These are phyloP conservation scores for Eristalis pertinax DNA, from an alignment of 2,888 invertebrate genomes.

Conservation along the genomic window DNA sequence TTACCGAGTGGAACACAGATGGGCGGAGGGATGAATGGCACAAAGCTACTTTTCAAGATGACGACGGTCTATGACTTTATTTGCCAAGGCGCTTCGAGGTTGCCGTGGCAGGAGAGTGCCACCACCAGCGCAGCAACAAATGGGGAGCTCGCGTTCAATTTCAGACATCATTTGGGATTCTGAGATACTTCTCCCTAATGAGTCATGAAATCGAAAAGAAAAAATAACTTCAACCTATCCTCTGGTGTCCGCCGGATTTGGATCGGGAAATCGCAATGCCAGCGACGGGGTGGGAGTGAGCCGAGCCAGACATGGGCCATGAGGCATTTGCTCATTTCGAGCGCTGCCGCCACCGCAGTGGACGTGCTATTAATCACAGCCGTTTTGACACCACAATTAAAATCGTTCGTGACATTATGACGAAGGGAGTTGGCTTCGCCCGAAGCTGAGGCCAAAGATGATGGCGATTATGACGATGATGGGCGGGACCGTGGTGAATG, in stretches of 20 bases:
- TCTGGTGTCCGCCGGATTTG: neutral
- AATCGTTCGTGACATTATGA: slow-evolving; percentile 69
- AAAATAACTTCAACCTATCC: neutral
- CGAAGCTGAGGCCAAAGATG: too few species aligned
- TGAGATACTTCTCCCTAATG: slow-evolving; percentile 66
- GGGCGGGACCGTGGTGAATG: neutral
- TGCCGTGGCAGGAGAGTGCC: neutral
- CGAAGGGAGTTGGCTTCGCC: too few species aligned
- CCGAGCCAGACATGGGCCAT: slow-evolving; percentile 60
- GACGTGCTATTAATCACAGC: slow-evolving; percentile 70
- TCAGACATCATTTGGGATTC: slow-evolving; percentile 69
- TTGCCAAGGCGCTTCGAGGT: slow-evolving; percentile 47
- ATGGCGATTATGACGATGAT: neutral
- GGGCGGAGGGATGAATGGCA: slow-evolving; percentile 33
- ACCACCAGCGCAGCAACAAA: slow-evolving; percentile 34
- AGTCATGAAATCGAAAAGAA: slow-evolving; percentile 69
- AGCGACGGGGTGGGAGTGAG: slow-evolving; percentile 32
- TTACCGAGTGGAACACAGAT: slow-evolving; percentile 32
- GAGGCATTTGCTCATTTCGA: slow-evolving; percentile 67
- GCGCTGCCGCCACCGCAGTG: slow-evolving; percentile 53
- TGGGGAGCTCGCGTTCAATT: slow-evolving; percentile 64
- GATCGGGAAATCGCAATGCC: slow-evolving; percentile 23
- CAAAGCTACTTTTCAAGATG: slow-evolving; percentile 52
- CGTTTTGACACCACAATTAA: slow-evolving; percentile 72
- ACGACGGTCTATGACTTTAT: slow-evolving; percentile 67